Evolutionary conservation across 2,888 invertebrate species (phyloP), one percentile per base, ranked within the genome.

Genomic region (Sminthurides aquaticus): DNA sequence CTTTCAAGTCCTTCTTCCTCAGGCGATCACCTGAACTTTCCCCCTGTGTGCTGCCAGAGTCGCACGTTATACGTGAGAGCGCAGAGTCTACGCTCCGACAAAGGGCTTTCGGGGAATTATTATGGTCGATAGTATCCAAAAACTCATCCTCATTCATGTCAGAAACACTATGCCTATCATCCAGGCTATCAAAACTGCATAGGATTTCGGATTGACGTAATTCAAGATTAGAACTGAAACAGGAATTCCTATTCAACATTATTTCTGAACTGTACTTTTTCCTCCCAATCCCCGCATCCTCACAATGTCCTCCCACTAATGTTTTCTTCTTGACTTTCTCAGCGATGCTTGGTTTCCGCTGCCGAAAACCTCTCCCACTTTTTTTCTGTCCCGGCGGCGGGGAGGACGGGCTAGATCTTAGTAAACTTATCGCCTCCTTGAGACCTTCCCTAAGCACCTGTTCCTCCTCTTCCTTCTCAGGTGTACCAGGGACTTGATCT

Each of bases 141-240:
- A 73, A 73, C 49, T 71, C 73, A 60, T 71, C 70, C 56, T 69
- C 70, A 49, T 67, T 66, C 63, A 69, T 67, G 54, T 71, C 71
- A 48, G 63, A 64, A 34, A 34, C 43, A 34, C 43, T 34, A 49
- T 69, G 69, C 57, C 27, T 27, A 57, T 57, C 26, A 11, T 34
- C 43, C 43, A 34, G 15, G 22, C 18, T 18, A 55, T 22, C 55
- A 26, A 26, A 49, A 54, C 67, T 58, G 67, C 68, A 5, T 49
- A 49, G 57, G 56, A 56, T 29, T 57, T 29, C 62, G 55, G 55
- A 25, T 18, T 22, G 3, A 25, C 18, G 18, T 55, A 25, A 25
- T 55, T 55, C 55, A 55, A 2, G 18, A 24, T 55, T 26, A 18
- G 24, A 22, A 22, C 3, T 26, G 55, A 26, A 3, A 26, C 20